phyloP scores from a whole-genome alignment of 2,797 vertebrate genomes.

The Petrocephalus schoutedeni region DNA sequence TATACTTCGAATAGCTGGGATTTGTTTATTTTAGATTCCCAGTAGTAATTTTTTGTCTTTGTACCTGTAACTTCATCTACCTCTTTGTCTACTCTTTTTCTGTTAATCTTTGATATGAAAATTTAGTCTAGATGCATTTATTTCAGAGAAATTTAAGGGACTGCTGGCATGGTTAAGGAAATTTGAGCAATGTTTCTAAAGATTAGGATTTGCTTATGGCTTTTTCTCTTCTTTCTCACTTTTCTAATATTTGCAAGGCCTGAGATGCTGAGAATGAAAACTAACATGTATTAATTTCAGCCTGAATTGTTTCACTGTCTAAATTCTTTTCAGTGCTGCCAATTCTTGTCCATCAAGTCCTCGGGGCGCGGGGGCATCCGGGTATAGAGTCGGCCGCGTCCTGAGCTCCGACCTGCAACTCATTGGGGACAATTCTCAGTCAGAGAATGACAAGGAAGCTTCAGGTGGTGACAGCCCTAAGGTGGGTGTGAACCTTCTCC shows the following conservation, averaged over 20 bases:
- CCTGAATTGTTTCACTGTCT: not conserved
- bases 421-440: conserved; percentile 86
- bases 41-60: not conserved
- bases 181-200: not conserved
- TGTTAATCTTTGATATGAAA: not conserved
- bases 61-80: not conserved
- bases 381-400: conserved; percentile 85
- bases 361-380: conserved; percentile 87
- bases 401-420: conserved; percentile 80
- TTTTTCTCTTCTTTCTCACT: not conserved
- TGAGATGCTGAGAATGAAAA: not conserved
- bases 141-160: not conserved
- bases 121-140: not conserved
- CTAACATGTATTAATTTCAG: not conserved
- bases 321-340: conserved; percentile 71
- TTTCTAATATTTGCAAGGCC: not conserved
- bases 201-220: not conserved
- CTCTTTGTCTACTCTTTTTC: not conserved
- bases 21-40: not conserved
- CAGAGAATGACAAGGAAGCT: conserved; percentile 94
- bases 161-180: not conserved
- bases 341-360: conserved; percentile 98
- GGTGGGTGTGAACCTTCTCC: conserved; percentile 54
- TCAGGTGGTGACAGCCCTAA: conserved; percentile 97
- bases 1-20: not conserved